A percentile compares a stretch with the other conserved stretches of the same genome.
Conservation (phyloP, 2,797 vertebrate species). For the Harpagifer antarcticus region DNA sequence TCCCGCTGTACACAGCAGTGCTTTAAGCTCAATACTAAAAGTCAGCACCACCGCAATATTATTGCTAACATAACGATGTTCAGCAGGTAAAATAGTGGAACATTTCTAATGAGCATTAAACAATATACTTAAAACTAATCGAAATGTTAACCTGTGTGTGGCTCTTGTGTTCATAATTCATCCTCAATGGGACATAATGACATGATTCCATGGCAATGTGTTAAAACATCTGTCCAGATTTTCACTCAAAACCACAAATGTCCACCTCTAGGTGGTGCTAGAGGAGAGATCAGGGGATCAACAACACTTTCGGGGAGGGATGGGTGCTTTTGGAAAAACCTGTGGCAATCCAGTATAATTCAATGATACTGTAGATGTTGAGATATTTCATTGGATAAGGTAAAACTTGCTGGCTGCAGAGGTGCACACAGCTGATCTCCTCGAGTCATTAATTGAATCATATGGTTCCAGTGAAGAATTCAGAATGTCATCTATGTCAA, state of each 20-base stretch:
- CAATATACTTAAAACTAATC: too few species aligned
- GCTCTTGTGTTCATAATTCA: not conserved
- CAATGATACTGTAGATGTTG: not conserved
- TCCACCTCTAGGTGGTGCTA: not conserved
- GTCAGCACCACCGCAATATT: not conserved
- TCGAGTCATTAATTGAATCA: too few species aligned
- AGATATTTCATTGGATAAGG: not conserved
- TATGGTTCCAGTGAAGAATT: not conserved
- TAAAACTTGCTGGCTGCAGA: not conserved
- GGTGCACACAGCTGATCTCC: too few species aligned
- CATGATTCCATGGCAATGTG: not conserved
- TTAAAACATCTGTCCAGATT: not conserved
- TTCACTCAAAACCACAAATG: not conserved
- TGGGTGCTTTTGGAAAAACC: not conserved
- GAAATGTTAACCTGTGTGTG: too few species aligned
- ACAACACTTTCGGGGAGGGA: not conserved
- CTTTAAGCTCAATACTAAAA: not conserved
- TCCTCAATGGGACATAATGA: not conserved
- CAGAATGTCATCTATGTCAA: too few species aligned
- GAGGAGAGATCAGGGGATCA: not conserved
- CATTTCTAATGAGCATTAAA: not conserved
- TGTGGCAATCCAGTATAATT: not conserved
- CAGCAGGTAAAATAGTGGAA: not conserved
- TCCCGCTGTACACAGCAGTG: not conserved
- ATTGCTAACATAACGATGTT: not conserved